Evolutionary conservation across 1,140 invertebrate genomes (phyloP).

Genomic region (Drosophila busckii): DNA sequence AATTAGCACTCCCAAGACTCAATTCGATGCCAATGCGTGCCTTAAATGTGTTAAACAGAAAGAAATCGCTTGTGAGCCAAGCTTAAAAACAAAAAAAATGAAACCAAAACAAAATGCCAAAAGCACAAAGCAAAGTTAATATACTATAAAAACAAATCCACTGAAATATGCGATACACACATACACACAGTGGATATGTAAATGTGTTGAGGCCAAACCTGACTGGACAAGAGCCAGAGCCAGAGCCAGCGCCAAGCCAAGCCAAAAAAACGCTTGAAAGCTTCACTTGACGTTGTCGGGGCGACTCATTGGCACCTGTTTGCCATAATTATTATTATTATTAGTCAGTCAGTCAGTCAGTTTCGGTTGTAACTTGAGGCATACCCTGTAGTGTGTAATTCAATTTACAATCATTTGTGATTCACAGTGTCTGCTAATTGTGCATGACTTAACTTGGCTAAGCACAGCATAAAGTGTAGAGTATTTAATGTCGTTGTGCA

Average conservation of each 20-base stretch:
- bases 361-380: too few species aligned
- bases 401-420: too few species aligned
- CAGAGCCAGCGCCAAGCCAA: too few species aligned
- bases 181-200: constrained; percentile 8
- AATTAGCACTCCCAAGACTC: constrained; percentile 41
- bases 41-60: constrained; percentile 56
- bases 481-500: neutral
- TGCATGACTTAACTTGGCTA: too few species aligned
- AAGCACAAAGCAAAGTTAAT: neutral
- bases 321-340: constrained; percentile 2
- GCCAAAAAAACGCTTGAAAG: constrained; percentile 6
- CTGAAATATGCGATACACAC: constrained; percentile 21
- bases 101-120: constrained; percentile 24
- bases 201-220: constrained; percentile 5
- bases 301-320: constrained; percentile 24
- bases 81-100: constrained; percentile 35
- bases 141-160: constrained; percentile 9
- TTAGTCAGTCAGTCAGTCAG: too few species aligned
- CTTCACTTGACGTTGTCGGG: constrained; percentile 2
- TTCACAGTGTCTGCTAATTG: too few species aligned
- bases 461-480: too few species aligned
- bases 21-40: constrained; percentile 7
- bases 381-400: constrained; percentile 29
- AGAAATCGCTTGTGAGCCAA: constrained; percentile 52
- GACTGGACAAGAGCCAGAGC: too few species aligned